Evolutionary conservation across 2,113 vertebrate species (phyloP).

Genomic region (Nothobranchius furzeri): DNA sequence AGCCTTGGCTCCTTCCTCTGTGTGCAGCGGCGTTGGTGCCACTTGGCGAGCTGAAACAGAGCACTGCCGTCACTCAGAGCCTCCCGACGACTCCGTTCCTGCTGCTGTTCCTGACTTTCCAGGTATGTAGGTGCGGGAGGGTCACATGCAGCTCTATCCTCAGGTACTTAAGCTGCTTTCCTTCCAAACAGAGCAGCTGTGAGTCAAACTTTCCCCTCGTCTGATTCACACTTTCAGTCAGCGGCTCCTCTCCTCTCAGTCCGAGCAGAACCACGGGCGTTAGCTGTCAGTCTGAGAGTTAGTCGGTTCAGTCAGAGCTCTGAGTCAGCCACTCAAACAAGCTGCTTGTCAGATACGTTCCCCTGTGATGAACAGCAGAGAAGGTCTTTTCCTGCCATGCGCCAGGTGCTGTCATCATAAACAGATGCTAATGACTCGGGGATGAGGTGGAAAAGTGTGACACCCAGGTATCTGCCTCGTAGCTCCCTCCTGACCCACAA

Average conservation of each 20-base stretch:
- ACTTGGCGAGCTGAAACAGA: slow-evolving; percentile 46
- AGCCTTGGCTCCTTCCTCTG: slow-evolving; percentile 49
- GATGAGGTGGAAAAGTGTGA: slow-evolving; percentile 30
- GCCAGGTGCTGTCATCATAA: slow-evolving; percentile 62
- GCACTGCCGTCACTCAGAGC: slow-evolving; percentile 16
- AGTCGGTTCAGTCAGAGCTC: slow-evolving; percentile 31
- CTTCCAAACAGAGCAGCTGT: slow-evolving; percentile 17
- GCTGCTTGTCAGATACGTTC: slow-evolving; percentile 51
- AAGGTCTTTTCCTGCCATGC: slow-evolving; percentile 54
- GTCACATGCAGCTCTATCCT: slow-evolving; percentile 18
- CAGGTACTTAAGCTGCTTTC: slow-evolving; percentile 4
- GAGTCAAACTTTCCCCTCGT: slow-evolving; percentile 7
- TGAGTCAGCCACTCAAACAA: slow-evolving; percentile 44
- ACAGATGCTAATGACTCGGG: slow-evolving; percentile 56
- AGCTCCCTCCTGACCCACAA: slow-evolving; percentile 29
- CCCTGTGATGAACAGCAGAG: slow-evolving; percentile 37
- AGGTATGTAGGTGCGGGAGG: background rate
- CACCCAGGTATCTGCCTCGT: slow-evolving; percentile 41
- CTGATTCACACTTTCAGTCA: slow-evolving; percentile 6
- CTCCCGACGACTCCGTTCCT: slow-evolving; percentile 29
- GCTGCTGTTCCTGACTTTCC: slow-evolving; percentile 41
- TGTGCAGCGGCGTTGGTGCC: slow-evolving; percentile 27
- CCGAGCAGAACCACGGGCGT: slow-evolving; percentile 4
- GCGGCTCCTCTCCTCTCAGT: slow-evolving; percentile 24
- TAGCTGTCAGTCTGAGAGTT: slow-evolving; percentile 33